These are phyloP conservation scores for Epistrophella euchroma DNA, from an alignment of 2,888 invertebrate genomes.

Conservation along the genomic window DNA sequence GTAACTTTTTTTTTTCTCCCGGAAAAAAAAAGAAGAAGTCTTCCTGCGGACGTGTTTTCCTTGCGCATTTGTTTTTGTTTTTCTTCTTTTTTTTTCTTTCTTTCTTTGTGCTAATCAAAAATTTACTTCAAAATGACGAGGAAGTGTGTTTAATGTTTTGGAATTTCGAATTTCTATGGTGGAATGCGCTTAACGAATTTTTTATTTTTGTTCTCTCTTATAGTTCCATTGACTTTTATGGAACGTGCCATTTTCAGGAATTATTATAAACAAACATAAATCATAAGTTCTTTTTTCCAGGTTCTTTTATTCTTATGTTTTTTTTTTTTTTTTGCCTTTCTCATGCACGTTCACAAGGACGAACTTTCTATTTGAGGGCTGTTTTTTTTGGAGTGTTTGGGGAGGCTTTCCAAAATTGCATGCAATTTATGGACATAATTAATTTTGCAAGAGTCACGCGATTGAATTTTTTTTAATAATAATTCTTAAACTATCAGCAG, in stretches of 20 bases:
- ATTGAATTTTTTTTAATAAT: constrained; percentile 16
- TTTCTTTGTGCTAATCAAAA: constrained; percentile 19
- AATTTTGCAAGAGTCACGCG: constrained; percentile 52
- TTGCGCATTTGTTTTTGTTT: constrained; percentile 7
- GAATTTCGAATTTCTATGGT: constrained; percentile 39
- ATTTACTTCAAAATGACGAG: constrained; percentile 38
- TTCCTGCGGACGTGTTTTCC: constrained; percentile 35
- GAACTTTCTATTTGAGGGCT: neutral
- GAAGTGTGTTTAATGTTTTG: constrained; percentile 29
- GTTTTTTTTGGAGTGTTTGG: neutral
- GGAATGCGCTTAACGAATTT: constrained; percentile 29
- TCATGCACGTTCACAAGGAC: neutral
- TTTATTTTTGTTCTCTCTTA: neutral
- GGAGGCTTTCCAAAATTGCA: constrained; percentile 14
- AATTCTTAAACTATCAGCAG: neutral
- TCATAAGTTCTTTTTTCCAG: neutral
- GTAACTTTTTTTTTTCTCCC: neutral
- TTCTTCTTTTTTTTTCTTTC: neutral
- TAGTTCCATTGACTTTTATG: constrained; percentile 17
- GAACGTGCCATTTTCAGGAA: constrained; percentile 24
- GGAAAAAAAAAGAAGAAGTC: constrained; percentile 16
- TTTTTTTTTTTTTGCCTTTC: neutral
- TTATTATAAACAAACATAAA: constrained; percentile 2
- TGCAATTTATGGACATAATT: constrained; percentile 37
- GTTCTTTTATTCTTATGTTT: neutral